These are phyloP conservation scores for Archilochus colubris DNA, from an alignment of 2,113 vertebrate species.

Conservation along the genomic window DNA sequence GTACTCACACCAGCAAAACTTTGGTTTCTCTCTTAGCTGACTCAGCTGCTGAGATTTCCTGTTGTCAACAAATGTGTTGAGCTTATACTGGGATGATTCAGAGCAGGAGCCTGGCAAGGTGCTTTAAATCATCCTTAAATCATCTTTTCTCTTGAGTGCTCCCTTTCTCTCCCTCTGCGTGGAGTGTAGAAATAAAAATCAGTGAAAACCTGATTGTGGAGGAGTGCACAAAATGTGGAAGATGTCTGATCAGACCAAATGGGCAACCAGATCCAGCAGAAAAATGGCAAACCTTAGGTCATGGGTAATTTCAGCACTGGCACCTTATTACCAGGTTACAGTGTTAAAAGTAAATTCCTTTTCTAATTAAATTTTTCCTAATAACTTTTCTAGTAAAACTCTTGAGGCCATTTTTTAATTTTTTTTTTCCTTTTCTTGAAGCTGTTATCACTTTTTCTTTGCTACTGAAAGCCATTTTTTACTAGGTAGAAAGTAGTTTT, in stretches of 20 bases:
- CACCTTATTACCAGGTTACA: neutral
- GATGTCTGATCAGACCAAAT: neutral
- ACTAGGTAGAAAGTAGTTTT: no score
- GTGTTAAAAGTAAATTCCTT: neutral
- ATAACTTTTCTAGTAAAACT: neutral
- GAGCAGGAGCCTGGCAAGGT: neutral
- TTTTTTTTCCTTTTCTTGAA: neutral
- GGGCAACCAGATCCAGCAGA: neutral
- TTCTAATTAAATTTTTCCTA: neutral
- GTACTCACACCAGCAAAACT: neutral
- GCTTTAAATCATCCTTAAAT: neutral
- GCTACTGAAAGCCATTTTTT: neutral
- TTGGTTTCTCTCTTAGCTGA: neutral
- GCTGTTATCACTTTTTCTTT: neutral
- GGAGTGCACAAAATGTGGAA: neutral
- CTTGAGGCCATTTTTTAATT: accelerated
- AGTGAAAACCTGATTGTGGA: neutral
- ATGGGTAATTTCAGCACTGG: neutral
- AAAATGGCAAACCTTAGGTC: neutral
- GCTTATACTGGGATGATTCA: neutral
- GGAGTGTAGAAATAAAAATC: neutral
- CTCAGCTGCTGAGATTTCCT: neutral
- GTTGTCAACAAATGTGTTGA: neutral
- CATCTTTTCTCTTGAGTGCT: neutral
- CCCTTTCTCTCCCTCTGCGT: neutral